Conservation (phyloP, 35 echinoderm and acorn worm genomes). For the Holothuria glaberrima region DNA sequence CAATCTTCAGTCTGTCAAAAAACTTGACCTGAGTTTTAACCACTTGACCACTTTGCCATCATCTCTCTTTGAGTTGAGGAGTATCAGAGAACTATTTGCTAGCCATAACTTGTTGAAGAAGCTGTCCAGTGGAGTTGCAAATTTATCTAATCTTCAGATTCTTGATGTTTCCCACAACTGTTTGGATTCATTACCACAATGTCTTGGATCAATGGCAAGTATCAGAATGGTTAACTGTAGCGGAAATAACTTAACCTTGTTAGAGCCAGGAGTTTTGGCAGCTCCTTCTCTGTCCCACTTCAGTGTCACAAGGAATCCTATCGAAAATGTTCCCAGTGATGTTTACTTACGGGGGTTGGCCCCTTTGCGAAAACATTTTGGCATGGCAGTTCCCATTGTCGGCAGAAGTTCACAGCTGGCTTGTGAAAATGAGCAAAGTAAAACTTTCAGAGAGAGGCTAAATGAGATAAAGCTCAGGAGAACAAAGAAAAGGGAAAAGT, state of each 20-base stretch:
- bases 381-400: constrained; percentile 19
- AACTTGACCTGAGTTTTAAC: constrained; percentile 81
- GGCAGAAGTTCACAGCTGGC: constrained; percentile 22
- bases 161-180: constrained; percentile 87
- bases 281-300: constrained; percentile 64
- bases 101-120: constrained; percentile 58
- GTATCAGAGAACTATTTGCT: constrained; percentile 45
- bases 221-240: constrained; percentile 85
- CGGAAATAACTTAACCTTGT: constrained; percentile 69
- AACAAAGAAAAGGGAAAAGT: constrained; percentile 43
- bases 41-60: constrained; percentile 63
- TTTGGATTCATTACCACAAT: constrained; percentile 60
- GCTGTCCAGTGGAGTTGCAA: constrained; percentile 57
- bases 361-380: constrained; percentile 74
- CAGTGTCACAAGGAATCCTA: constrained; percentile 75
- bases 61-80: constrained; percentile 52
- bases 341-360: constrained; percentile 88
- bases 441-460: constrained; percentile 62
- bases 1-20: constrained; percentile 9
- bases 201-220: constrained; percentile 60
- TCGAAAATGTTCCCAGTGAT: constrained; percentile 79
- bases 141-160: constrained; percentile 42
- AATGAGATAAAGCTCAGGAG: constrained; percentile 52
- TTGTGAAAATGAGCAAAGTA: constrained; percentile 22
- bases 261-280: constrained; percentile 48